phyloP scores from a whole-genome alignment of 1,140 invertebrate genomes.

The Euura lappo region DNA sequence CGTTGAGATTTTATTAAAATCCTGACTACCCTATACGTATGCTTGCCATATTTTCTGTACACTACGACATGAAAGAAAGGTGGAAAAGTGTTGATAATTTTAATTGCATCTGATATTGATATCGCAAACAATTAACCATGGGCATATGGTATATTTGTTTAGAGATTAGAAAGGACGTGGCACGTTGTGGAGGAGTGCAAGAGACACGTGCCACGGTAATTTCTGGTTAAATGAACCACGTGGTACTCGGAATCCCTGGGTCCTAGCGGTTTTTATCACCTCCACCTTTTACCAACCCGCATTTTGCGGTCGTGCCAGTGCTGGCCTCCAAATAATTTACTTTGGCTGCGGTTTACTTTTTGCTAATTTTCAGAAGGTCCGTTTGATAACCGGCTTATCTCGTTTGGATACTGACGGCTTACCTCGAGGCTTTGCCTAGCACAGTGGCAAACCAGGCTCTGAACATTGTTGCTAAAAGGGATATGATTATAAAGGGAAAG shows the following conservation, averaged over 20 bases:
- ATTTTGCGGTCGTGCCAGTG: not conserved
- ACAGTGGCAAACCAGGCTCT: not conserved
- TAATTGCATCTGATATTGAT: not conserved
- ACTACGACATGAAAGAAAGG: too few relatives aligned
- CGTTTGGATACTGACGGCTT: not conserved
- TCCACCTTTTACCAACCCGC: slow-evolving; percentile 1
- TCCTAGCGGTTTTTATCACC: not conserved
- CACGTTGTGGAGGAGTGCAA: not conserved
- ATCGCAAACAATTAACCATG: not conserved
- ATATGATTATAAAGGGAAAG: too few relatives aligned
- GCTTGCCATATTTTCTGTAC: too few relatives aligned
- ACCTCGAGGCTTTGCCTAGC: not conserved
- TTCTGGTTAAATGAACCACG: not conserved
- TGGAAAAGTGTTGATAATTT: too few relatives aligned
- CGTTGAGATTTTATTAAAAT: too few relatives aligned
- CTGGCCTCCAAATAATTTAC: not conserved
- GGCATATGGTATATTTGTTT: too few relatives aligned
- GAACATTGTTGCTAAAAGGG: too few relatives aligned
- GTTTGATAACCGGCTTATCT: slow-evolving; percentile 2
- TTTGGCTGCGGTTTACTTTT: not conserved
- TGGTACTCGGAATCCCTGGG: not conserved
- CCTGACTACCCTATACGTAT: too few relatives aligned
- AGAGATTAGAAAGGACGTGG: not conserved
- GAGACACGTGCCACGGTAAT: not conserved
- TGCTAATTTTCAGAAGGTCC: slow-evolving; percentile 2